Base-by-base conservation (phyloP, 2,113 vertebrate genomes). In the Serinus canaria region DNA sequence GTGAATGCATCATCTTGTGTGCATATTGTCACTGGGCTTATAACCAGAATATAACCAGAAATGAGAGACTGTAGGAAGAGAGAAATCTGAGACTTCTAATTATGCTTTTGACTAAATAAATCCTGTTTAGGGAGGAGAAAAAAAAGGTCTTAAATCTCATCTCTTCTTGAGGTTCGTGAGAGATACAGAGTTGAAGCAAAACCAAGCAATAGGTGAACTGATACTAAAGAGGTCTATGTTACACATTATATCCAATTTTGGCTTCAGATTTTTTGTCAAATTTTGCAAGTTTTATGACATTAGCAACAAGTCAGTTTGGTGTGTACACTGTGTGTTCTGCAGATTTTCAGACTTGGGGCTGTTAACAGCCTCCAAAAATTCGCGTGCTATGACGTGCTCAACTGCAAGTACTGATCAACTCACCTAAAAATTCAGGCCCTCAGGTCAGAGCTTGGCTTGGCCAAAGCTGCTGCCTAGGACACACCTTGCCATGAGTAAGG, bases 111-210 rank as follows among this genome's bases (percentile, higher is more conserved):
- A 60, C 22, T 37, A 17, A 60, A 37, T 27, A 59, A 60, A 69
- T 53, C 58, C 41, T 79, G 2, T 15, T 44, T 9, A 8, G 6
- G 7, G 13, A 20, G 2, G 2, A 3, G 1, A 15, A 19, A 0
- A 0, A 23, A 17, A 31, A 9, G 6, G 4, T 56, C 22, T 21
- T 9, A 47, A 70, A 75, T 39, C 0, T 50, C 8, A 22, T 55
- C 8, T 64, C 10, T 56, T 75, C 41, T 49, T 47, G 9, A 75
- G 4, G 6, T 37, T 11, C 21, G 37, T 46, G 23, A 70, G 19
- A 79, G 16, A 69, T 18, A 27, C 7, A 69, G 25, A 75, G 56
- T 0, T 47, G n/a, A 89, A 79, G 35, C 3, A 82, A 87, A 91
- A 76, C 5, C 14, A 13, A 74, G 2, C 3, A 33, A 58, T 49